Base-by-base conservation (phyloP, 2,888 invertebrate species). In the Diarsia mendica region DNA sequence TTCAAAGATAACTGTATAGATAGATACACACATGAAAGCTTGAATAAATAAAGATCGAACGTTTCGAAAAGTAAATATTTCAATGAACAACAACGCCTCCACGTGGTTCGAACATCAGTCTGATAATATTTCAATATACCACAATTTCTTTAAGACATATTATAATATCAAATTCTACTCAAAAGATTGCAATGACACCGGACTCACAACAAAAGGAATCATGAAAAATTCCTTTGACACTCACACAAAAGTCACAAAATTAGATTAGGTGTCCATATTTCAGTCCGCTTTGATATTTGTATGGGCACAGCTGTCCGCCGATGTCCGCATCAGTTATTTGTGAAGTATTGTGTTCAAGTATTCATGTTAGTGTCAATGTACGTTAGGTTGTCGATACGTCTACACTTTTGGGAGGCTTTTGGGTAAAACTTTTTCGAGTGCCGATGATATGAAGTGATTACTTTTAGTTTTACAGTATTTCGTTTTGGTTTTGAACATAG, bases 341-440 rank as follows among this genome's bases (percentile, higher is more conserved):
- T 77, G 51, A 77, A 6, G 46, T 53, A 67, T 82, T 83, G 49
- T 51, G 13, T 61, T 49, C 11, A 15, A 15, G 18, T 44, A n/a
- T 66, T 65, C 53, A 33, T 1, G 82, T 60, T 63, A 2, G 11
- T 9, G 10, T 82, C 77, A 67, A 67, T 77, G 48, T 23, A 33
- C 48, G 39, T 70, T 48, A n/a, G 44, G n/a, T 33, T 70, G 28
- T 23, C 1, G 8, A 23, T 60, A 11, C 10, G 2, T n/a, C 5
- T 15, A 13, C 20, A 0, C 23, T 53, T 69, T 58, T 51, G 46
- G 10, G 58, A 58, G 58, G 18, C 1, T 60, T 58, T 58, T 0
- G 28, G 3, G 58, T 28, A 15, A 28, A 58, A 15, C 23, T 9
- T 28, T 28, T 60, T 60, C 28, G 18, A 3, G 28, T 18, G 28